Conservation (phyloP, 2,888 invertebrate species). For the Coenonympha arcania region DNA sequence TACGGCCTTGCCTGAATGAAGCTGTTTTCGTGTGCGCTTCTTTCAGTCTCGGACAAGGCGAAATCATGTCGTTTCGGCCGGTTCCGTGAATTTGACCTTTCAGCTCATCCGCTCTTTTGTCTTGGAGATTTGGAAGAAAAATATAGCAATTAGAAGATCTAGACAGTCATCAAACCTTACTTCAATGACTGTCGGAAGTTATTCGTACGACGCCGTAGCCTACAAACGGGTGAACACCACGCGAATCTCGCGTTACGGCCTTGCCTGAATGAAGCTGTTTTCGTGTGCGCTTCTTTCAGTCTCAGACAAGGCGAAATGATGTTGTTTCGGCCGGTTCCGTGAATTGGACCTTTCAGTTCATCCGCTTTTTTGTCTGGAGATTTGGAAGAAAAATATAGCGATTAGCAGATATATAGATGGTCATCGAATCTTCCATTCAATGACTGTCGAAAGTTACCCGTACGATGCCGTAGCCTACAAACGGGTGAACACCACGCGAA, state of each 20-base stretch:
- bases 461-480: constrained; percentile 51
- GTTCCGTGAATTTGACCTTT: neutral
- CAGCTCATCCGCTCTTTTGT: neutral
- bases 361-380: neutral
- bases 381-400: too few species aligned
- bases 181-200: constrained; percentile 73
- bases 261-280: constrained; percentile 46
- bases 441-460: constrained; percentile 72
- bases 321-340: neutral
- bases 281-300: constrained; percentile 39
- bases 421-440: constrained; percentile 68
- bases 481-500: constrained; percentile 46
- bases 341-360: neutral
- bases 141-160: too few species aligned
- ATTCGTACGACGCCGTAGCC: constrained; percentile 54
- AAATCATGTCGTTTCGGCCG: neutral
- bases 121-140: too few species aligned
- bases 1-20: constrained; percentile 47
- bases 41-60: constrained; percentile 37
- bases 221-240: constrained; percentile 44
- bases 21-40: constrained; percentile 40
- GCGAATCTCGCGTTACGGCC: constrained; percentile 49
- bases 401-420: too few species aligned
- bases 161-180: constrained; percentile 66
- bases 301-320: constrained; percentile 31